A percentile compares a stretch with the other conserved stretches of the same genome.
These are phyloP conservation scores for Sycobia sp. DNA, from an alignment of 1,140 invertebrate species.

Conservation along the genomic window DNA sequence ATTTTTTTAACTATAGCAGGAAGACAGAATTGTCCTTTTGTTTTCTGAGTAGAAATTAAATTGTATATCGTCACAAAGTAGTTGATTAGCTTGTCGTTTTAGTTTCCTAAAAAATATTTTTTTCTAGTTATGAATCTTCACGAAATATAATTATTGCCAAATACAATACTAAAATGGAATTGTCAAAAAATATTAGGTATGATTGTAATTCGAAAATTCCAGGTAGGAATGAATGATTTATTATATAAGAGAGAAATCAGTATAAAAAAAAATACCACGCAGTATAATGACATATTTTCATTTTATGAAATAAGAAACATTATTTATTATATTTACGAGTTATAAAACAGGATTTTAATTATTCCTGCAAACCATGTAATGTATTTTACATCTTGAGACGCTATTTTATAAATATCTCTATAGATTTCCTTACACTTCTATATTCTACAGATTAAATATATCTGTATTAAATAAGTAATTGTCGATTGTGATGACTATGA, in stretches of 20 bases:
- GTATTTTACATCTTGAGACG: constrained; percentile 2
- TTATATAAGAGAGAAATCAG: neutral
- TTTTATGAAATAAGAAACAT: neutral
- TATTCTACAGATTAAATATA: constrained; percentile 13
- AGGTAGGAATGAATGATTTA: constrained; percentile 26
- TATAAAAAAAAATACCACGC: constrained; percentile 2
- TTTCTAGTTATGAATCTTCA: constrained; percentile 6
- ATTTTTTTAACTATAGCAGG: constrained; percentile 12
- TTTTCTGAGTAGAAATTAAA: constrained; percentile 13
- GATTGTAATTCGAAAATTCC: constrained; percentile 17
- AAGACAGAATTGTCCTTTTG: constrained; percentile 16
- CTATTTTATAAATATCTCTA: constrained; percentile 3
- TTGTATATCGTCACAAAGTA: neutral
- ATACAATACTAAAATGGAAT: constrained; percentile 27
- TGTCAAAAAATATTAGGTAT: constrained; percentile 27
- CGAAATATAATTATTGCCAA: constrained; percentile 12
- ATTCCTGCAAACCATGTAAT: constrained; percentile 15
- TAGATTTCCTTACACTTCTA: constrained; percentile 7
- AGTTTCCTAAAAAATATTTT: constrained; percentile 18
- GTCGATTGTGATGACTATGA: constrained; percentile 5
- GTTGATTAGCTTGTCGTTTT: constrained; percentile 12
- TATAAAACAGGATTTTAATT: constrained; percentile 23
- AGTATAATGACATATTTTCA: constrained; percentile 12
- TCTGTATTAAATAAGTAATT: constrained; percentile 10
- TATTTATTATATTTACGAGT: constrained; percentile 8